Base-by-base conservation (phyloP, 1,140 invertebrate genomes). In the Pseudomyrmex dendroicus region DNA sequence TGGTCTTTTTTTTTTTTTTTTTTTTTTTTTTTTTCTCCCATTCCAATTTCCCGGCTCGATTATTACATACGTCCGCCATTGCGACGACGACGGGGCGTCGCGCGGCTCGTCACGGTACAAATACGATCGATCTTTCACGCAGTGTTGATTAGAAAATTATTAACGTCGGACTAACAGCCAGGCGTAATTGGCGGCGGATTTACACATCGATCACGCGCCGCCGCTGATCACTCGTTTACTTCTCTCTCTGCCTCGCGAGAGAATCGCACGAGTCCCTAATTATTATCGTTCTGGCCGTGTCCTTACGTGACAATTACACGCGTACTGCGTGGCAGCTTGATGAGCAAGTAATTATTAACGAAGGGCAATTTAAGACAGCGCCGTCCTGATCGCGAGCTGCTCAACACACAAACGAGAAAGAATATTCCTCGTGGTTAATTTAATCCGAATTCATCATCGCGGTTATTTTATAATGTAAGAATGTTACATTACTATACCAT, bases 81-180 rank as follows among this genome's bases (percentile, higher is more conserved):
- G 76, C 52, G n/a, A 13, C 63, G 25, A 25, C 59, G 64, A 35
- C 62, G 59, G 72, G 48, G 57, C 73, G 74, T 56, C 62, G 74
- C 62, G 66, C 54, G 15, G 54, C 66, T 61, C 54, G 76, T 80
- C 76, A 72, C 76, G 76, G 66, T 72, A 72, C 76, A 80, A 80
- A 80, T 80, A 80, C 76, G 76, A 80, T 80, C 76, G 76, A 80
- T 80, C 66, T 70, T 72, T 70, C 76, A 80, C 66, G 66, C 76
- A 56, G 76, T 66, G 76, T 80, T 72, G 76, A 80, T 80, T 80
- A 80, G 76, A 80, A 80, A 80, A 80, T 80, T 80, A 80, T 72
- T 80, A 80, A 80, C 76, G 66, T 80, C 64, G 54, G 66, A 80
- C 76, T 80, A 78, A 78, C 76, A 57, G 52, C 44, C 44, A 35